Base-by-base conservation (phyloP, 2,113 vertebrate species). In the Amblyornis subalaris region DNA sequence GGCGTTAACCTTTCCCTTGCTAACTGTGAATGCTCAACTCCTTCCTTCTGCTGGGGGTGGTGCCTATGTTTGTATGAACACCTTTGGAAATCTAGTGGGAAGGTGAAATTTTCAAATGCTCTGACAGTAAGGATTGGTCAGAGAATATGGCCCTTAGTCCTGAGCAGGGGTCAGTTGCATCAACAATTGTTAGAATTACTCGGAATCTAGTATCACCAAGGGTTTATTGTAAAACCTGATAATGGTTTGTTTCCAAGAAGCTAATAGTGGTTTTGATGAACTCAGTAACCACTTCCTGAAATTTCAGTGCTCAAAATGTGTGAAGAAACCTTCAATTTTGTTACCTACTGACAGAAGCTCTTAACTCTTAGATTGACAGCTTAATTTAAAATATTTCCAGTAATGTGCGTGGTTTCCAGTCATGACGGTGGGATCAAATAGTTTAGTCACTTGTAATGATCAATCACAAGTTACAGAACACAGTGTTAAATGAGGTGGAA, bases 1-100 rank as follows among this genome's bases (percentile, higher is more conserved):
- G 51, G 45, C 33, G 3, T 73, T 50, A 23, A 21, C 23, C 48
- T 71, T 58, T 48, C 26, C 67, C 14, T 65, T 55, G 26, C 33
- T 35, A 5, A 0, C 40, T 31, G 35, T 10, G 4, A 45, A 6
- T 2, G 2, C 36, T 69, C 25, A 15, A n/a, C 29, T 33, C 26
- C 40, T 85, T 55, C 29, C 48, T 88, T 47, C 82, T 61, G 35
- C 21, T 79, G 40, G 20, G 25, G 5, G 6, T 22, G 25, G 4
- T 61, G 42, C 10, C 1, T 54, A 2, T 31, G 14, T 83, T 86
- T 57, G 2, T 64, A n/a, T 20, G 22, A 88, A 21, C 48, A 74
- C 10, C n/a, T 78, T 36, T 9, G 45, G 54, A 48, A 72, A 24
- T 42, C 5, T n/a, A 2, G 50, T 62, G 35, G 38, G 16, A 72